Percentiles rank a stretch among this genome's conserved stretches.
phyloP scores from a whole-genome alignment of 2,888 invertebrate species.

The Harpalus rufipes region DNA sequence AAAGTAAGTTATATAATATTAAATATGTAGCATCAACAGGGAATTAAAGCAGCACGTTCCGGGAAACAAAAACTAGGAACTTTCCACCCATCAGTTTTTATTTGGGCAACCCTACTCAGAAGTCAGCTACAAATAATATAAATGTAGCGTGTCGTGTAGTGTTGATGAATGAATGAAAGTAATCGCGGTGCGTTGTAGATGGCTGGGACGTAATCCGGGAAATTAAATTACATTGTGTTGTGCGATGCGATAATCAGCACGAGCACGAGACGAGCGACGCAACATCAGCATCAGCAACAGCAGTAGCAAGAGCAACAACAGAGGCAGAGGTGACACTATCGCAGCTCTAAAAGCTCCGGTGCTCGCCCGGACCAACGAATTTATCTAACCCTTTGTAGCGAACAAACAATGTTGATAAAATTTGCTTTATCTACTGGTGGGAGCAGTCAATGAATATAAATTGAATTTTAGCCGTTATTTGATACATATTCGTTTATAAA shows the following conservation, averaged over 20 bases:
- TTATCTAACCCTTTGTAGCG: background rate
- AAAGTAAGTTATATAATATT: no score
- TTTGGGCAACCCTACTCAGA: no score
- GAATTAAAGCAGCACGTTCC: no score
- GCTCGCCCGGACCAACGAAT: background rate
- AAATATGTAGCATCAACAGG: no score
- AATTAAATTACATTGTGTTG: slow-evolving; percentile 6
- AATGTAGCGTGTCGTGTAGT: background rate
- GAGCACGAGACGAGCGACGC: background rate
- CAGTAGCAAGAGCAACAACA: background rate
- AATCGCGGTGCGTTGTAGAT: background rate
- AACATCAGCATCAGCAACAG: background rate
- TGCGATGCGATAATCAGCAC: background rate
- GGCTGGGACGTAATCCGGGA: background rate
- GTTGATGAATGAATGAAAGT: slow-evolving; percentile 2
- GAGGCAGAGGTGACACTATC: background rate
- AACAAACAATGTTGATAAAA: background rate
- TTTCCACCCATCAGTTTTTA: no score
- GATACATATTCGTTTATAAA: no score
- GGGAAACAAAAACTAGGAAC: no score
- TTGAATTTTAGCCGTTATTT: background rate
- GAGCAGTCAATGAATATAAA: background rate
- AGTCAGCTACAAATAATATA: background rate
- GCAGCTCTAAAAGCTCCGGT: background rate
- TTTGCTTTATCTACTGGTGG: background rate